Evolutionary conservation across 2,797 vertebrate species (phyloP).

Genomic region (Allenopithecus nigroviridis): DNA sequence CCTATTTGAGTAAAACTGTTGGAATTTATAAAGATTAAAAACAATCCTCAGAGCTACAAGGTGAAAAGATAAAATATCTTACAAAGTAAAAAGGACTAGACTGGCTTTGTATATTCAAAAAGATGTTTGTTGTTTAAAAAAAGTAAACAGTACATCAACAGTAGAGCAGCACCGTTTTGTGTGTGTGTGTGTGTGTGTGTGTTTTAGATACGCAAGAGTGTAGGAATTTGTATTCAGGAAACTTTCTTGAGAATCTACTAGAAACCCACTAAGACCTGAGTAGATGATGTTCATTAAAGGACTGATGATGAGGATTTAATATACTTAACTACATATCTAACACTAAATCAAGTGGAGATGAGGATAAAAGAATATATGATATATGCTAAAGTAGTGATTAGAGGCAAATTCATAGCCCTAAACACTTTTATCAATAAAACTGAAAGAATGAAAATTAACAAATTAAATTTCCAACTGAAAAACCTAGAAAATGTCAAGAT

Average conservation of each 20-base stretch:
- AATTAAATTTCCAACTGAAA: background rate
- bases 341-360: background rate
- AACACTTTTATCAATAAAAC: background rate
- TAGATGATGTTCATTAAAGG: background rate
- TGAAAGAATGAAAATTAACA: background rate
- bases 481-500: background rate
- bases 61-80: background rate
- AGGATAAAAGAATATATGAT: background rate
- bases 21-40: background rate
- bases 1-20: background rate
- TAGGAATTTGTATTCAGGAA: background rate
- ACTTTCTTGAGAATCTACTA: background rate
- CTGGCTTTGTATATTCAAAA: background rate
- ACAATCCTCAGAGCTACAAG: background rate
- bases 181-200: background rate
- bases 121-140: background rate
- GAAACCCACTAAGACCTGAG: background rate
- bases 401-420: background rate
- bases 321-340: background rate
- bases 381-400: background rate
- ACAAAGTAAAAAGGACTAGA: background rate
- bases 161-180: background rate
- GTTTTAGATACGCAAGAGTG: background rate
- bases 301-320: background rate
- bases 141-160: background rate